Evolutionary conservation across 2,797 vertebrate genomes (phyloP), one percentile per base, ranked within the genome.

Genomic region (Megaceryle alcyon): DNA sequence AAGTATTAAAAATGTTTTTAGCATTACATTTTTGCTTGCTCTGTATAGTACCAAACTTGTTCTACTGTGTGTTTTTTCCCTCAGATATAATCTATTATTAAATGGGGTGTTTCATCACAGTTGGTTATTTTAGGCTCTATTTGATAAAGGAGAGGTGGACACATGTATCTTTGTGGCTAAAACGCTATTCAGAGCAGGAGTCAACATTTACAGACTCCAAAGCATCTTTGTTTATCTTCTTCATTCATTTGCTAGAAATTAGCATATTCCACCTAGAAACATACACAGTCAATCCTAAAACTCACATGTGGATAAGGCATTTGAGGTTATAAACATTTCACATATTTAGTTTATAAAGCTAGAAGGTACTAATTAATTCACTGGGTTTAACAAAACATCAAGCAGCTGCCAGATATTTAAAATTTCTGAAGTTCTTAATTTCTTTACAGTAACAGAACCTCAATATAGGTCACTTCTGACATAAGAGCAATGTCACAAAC

Each of bases 371-470:
- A 29, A 57, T 59, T 89, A 29, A 53, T 59, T 89, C 28, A 33
- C 25, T 37, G 22, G 17, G 43, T 72, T 91, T 89, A 89, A 49
- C 16, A 80, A 54, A 51, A 63, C 9, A 76, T 17, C 41, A 54
- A 85, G 82, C 51, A 85, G 39, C 29, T 61, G 25, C 18, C 41
- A 82, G 21, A 63, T 46, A 73, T 25, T 72, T 63, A 53, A 29
- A 57, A 51, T 23, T 73, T 76, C 68, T 61, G 7, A 54, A 46
- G n/a, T 77, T 92, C 29, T 71, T 78, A 0, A 31, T 69, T 86
- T 79, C 54, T 82, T 82, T 51, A 53, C 33, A 89, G 44, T 79
- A 94, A 89, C 10, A 89, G 84, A 82, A 86, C 20, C 37, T 94
- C 11, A 3, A 54, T 82, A 87, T 41, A 92, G 59, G 84, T 92